Base-by-base conservation (phyloP, 2,888 invertebrate genomes). In the Hypena proboscidalis region DNA sequence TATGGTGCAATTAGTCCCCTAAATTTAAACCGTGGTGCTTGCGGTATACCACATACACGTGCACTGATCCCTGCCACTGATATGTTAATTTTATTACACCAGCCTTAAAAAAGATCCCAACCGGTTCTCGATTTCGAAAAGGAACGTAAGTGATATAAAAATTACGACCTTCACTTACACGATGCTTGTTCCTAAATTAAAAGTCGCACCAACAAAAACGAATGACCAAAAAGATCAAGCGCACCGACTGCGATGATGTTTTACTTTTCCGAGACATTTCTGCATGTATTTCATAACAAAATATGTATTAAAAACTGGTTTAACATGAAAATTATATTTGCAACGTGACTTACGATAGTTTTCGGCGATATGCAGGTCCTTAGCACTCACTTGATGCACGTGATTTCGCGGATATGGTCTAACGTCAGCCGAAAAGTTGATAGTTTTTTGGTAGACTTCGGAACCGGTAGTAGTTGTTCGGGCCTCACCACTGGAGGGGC, bases 51-150 rank as follows among this genome's bases (percentile, higher is more conserved):
- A 62, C 53, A 66, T 61, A 67, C 76, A 71, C 76, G 74, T 77
- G 75, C 74, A 73, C 70, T 60, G 85, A 86, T 87, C 80, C 77
- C 78, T 65, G 64, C 59, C 77, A 74, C 70, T 65, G 86, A 87
- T 88, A 89, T 87, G 85, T 79, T 81, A 86, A 87, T 89, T 89
- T 89, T 88, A 88, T 86, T 85, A 85, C 83, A 79, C 79, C 81
- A 80, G 71, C 82, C 78, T 76, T 77, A 86, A 87, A 58, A 84
- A 83, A 77, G 66, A 84, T 80, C 78, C 74, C 67, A 82, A 89
- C 89, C 87, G 87, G 88, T 88, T 87, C 83, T 82, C 61, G 58
- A 73, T 83, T 80, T 85, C 79, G 80, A 87, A 85, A 86, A 83
- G 77, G 80, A 83, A 80, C 81, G 77, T 78, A 82, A 80, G 77